Percentiles rank a stretch among this genome's conserved stretches.
Evolutionary conservation across 2,888 invertebrate genomes (phyloP).

Genomic region (Diplolepis rosae): DNA sequence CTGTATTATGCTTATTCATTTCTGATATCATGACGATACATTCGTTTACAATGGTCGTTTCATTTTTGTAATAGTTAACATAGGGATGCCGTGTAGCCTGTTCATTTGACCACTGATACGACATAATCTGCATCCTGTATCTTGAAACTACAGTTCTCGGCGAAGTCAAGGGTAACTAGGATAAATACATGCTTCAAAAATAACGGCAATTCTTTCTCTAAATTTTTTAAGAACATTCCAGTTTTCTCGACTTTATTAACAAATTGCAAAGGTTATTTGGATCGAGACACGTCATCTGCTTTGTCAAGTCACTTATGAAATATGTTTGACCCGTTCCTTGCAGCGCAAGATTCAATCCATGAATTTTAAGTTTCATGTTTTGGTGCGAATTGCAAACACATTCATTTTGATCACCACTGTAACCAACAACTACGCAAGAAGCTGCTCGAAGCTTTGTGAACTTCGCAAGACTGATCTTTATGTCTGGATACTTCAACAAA

Average conservation of each 20-base stretch:
- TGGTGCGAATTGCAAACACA: too few relatives aligned
- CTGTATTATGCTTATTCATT: neutral
- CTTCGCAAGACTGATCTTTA: too few relatives aligned
- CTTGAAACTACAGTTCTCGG: slow-evolving; percentile 32
- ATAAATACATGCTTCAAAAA: slow-evolving; percentile 7
- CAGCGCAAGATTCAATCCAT: neutral
- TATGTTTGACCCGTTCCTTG: neutral
- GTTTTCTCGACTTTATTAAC: neutral
- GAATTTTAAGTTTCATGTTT: neutral
- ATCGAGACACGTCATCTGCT: slow-evolving; percentile 17
- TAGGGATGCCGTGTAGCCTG: slow-evolving; percentile 32
- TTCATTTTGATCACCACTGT: too few relatives aligned
- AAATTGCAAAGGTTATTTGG: slow-evolving; percentile 27
- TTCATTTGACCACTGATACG: slow-evolving; percentile 32
- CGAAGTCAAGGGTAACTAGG: slow-evolving; percentile 30
- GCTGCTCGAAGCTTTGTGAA: too few relatives aligned
- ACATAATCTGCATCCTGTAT: slow-evolving; percentile 34
- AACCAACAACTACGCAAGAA: too few relatives aligned
- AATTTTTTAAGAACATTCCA: neutral
- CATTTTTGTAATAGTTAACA: slow-evolving; percentile 17
- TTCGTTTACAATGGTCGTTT: neutral
- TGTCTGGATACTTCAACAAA: too few relatives aligned
- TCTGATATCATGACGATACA: neutral
- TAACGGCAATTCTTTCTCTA: neutral
- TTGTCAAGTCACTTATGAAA: neutral